Percentiles rank a stretch among this genome's conserved stretches.
Evolutionary conservation across 2,797 vertebrate species (phyloP).

Genomic region (Tachyglossus aculeatus): DNA sequence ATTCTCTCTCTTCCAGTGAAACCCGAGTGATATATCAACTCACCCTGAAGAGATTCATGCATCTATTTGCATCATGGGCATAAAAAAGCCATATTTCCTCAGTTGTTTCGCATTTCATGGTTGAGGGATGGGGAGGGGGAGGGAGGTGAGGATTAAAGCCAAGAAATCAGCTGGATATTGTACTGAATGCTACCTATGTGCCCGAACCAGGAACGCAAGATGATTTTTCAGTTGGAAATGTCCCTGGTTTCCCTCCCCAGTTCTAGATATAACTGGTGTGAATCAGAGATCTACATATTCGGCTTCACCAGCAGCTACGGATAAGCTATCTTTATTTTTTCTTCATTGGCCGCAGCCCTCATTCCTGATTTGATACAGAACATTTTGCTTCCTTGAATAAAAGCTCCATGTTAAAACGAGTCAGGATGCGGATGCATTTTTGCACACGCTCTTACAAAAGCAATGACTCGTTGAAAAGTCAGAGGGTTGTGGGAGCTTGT

Average conservation of each 20-base stretch:
- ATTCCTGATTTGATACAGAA: slow-evolving; percentile 61
- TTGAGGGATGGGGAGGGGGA: too few relatives aligned
- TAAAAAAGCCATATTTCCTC: slow-evolving; percentile 33
- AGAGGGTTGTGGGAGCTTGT: slow-evolving; percentile 12
- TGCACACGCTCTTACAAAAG: slow-evolving; percentile 21
- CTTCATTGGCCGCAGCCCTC: slow-evolving; percentile 26
- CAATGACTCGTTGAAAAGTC: background rate
- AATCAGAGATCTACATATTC: slow-evolving; percentile 56
- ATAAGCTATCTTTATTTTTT: slow-evolving; percentile 24
- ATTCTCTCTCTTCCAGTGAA: slow-evolving; percentile 8
- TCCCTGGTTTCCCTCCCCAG: slow-evolving; percentile 22
- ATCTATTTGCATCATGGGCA: slow-evolving; percentile 8
- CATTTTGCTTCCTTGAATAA: slow-evolving; percentile 40
- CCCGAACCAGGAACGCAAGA: slow-evolving; percentile 50
- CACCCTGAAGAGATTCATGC: slow-evolving; percentile 17
- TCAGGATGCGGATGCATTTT: slow-evolving; percentile 13
- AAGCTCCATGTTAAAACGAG: slow-evolving; percentile 37
- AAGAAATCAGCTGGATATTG: slow-evolving; percentile 24
- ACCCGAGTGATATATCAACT: background rate
- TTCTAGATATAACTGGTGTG: slow-evolving; percentile 61
- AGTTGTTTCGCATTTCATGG: slow-evolving; percentile 4
- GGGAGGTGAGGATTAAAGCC: background rate
- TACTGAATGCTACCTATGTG: slow-evolving; percentile 35
- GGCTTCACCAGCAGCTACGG: slow-evolving; percentile 43
- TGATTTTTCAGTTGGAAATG: slow-evolving; percentile 55